phyloP scores from a whole-genome alignment of 2,888 invertebrate genomes.

The Phalangium opilio region DNA sequence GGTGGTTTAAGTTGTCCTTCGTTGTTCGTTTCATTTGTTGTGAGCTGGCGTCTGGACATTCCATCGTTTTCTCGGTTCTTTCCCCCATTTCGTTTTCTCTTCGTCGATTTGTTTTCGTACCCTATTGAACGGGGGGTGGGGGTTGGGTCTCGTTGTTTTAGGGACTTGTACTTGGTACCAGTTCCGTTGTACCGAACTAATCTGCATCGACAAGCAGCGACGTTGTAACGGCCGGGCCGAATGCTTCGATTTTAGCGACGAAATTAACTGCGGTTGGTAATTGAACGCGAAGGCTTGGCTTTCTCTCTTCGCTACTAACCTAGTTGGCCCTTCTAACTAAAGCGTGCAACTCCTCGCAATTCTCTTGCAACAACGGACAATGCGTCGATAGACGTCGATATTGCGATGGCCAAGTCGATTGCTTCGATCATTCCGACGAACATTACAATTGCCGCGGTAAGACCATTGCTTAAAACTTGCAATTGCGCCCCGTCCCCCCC shows the following conservation, averaged over 20 bases:
- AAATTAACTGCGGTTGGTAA: slow-evolving; percentile 17
- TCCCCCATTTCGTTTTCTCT: too few relatives aligned
- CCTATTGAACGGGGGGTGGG: too few relatives aligned
- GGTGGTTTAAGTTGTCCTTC: too few relatives aligned
- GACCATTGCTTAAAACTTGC: too few relatives aligned
- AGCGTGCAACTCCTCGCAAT: slow-evolving; percentile 20
- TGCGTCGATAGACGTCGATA: slow-evolving; percentile 41
- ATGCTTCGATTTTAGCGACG: slow-evolving; percentile 17
- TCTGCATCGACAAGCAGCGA: slow-evolving; percentile 6
- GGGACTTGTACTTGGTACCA: slow-evolving; percentile 37
- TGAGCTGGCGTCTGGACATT: too few relatives aligned
- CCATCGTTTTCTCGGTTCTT: too few relatives aligned
- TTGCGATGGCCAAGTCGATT: slow-evolving; percentile 36
- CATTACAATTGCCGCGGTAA: background rate
- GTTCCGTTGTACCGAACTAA: slow-evolving; percentile 35
- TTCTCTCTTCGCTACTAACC: too few relatives aligned
- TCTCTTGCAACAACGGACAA: slow-evolving; percentile 41
- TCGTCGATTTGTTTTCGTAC: too few relatives aligned
- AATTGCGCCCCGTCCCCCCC: too few relatives aligned
- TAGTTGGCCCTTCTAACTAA: background rate
- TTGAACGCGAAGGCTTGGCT: too few relatives aligned
- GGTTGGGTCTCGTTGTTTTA: too few relatives aligned
- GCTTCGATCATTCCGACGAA: slow-evolving; percentile 18
- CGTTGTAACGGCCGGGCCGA: slow-evolving; percentile 17
- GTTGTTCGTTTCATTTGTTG: too few relatives aligned